Evolutionary conservation across 2,113 vertebrate species (phyloP), one percentile per base, ranked within the genome.

Genomic region (Callorhinus ursinus): DNA sequence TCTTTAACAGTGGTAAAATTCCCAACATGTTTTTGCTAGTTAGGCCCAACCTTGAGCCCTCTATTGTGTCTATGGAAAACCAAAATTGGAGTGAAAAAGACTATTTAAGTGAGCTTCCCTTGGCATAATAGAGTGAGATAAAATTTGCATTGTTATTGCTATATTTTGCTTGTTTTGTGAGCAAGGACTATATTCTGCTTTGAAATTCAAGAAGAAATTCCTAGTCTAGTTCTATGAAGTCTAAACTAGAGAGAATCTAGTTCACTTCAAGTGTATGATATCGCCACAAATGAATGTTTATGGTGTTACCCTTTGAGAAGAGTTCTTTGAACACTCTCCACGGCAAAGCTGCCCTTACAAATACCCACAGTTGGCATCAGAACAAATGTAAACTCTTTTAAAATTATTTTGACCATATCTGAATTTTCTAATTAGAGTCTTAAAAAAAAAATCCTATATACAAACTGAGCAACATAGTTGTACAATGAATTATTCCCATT

Each of bases 401-500:
- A 83, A 82, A 92, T 86, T 72, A 86, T 74, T 95, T 82, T 95
- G 76, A 69, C 22, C 49, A 55, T 36, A 74, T 93, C 72, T 96
- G 51, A 84, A 42, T 94, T 96, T 93, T 80, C 53, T 90, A 88
- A 90, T 74, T 82, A 97, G 57, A 88, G 10, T 74, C 16, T 42
- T 55, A 63, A 4, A 7, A 26, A 39, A 71, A 77, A 65, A 18
- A n/a, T 92, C 22, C 59, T 89, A 16, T 69, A 49, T 74, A 53
- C 86, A 92, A 88, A 89, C 49, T 39, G 49, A 95, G 11, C 12
- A 26, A 79, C 4, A 69, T 83, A 80, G 31, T 83, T 97, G 83
- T 42, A 57, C 67, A 82, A 95, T 85, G 26, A 97, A 85, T 94
- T 72, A 74, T 86, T 95, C 51, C n/a, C 74, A 74, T 93, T 94